These are phyloP conservation scores for Furcula furcula DNA, from an alignment of 2,888 invertebrate species.

Conservation along the genomic window DNA sequence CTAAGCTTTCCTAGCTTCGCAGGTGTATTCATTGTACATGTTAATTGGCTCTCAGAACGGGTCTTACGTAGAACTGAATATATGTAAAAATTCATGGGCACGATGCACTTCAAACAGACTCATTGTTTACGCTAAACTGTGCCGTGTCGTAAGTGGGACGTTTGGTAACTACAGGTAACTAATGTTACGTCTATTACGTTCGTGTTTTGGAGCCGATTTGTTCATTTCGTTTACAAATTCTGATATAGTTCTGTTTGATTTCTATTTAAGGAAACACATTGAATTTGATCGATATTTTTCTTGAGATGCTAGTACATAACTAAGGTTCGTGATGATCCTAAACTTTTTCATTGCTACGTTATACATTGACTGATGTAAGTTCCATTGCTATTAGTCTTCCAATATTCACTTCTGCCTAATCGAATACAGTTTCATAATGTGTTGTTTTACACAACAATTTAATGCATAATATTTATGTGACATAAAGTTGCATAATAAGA, in stretches of 20 bases:
- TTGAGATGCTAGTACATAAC: too few relatives aligned
- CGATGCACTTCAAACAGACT: conserved; percentile 17
- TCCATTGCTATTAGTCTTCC: too few relatives aligned
- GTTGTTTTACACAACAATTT: too few relatives aligned
- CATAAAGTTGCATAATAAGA: background rate
- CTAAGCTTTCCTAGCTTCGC: background rate
- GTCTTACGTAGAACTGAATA: conserved; percentile 4
- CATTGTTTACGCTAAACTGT: conserved; percentile 17
- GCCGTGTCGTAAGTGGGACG: conserved; percentile 23
- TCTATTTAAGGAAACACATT: too few relatives aligned
- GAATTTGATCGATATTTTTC: too few relatives aligned
- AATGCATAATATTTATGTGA: too few relatives aligned
- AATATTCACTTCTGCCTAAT: too few relatives aligned
- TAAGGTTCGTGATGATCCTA: too few relatives aligned
- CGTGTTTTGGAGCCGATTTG: background rate
- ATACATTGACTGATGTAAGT: too few relatives aligned
- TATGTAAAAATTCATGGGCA: conserved; percentile 14
- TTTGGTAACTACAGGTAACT: conserved; percentile 23
- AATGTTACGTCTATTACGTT: conserved; percentile 7
- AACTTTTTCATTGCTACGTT: too few relatives aligned
- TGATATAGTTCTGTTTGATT: too few relatives aligned
- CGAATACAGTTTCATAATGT: background rate
- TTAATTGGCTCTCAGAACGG: conserved; percentile 26
- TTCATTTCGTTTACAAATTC: too few relatives aligned
- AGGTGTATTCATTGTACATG: conserved; percentile 9